Conservation (phyloP, 2,113 vertebrate species). For the Ancistrus triradiatus region DNA sequence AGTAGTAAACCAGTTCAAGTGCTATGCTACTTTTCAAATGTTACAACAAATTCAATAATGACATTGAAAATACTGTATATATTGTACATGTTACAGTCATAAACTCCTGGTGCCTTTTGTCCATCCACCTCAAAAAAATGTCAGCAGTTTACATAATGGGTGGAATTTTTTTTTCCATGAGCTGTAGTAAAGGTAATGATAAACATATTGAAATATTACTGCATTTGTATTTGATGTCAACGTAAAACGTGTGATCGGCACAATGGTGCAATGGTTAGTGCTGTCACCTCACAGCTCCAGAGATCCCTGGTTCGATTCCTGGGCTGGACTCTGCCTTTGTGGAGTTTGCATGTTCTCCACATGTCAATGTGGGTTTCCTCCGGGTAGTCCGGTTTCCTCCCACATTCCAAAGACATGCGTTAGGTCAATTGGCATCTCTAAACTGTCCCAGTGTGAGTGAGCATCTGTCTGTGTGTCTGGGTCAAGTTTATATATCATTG, state of each 20-base stretch:
- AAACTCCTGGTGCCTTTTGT: conserved; percentile 8
- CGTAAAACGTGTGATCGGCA: conserved; percentile 7
- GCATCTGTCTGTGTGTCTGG: no score
- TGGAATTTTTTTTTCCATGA: not conserved
- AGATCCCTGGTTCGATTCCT: no score
- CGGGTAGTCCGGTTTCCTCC: no score
- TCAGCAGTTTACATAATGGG: not conserved
- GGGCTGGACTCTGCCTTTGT: no score
- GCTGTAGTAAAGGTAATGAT: conserved; percentile 5
- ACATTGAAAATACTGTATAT: not conserved
- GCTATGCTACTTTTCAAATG: conserved; percentile 11
- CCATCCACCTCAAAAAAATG: not conserved
- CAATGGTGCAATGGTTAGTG: no score
- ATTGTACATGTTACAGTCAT: not conserved
- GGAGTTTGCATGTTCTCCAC: no score
- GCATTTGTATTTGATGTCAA: not conserved
- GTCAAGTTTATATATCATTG: no score
- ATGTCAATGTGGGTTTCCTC: no score
- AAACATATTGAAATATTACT: not conserved
- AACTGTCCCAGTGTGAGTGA: no score
- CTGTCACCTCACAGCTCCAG: no score
- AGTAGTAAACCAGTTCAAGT: not conserved
- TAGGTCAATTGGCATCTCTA: no score
- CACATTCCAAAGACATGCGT: no score
- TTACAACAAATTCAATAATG: not conserved